Percentiles rank a stretch among this genome's conserved stretches.
These are phyloP conservation scores for Ammodytes marinus DNA, from an alignment of 2,113 vertebrate genomes.

Conservation along the genomic window DNA sequence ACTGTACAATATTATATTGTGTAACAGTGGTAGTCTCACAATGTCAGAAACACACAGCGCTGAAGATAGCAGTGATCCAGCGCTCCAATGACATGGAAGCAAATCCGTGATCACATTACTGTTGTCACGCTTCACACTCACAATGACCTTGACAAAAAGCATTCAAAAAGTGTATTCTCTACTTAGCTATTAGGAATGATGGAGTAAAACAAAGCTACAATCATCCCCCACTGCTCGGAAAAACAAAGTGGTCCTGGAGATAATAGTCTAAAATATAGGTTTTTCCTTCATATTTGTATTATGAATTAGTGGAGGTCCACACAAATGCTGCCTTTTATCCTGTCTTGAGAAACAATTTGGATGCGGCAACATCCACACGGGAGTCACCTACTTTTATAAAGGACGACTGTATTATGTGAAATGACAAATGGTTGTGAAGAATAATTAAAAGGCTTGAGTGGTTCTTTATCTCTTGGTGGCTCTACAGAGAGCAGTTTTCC, in stretches of 20 bases:
- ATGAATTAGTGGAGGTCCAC: not conserved
- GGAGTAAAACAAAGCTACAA: not conserved
- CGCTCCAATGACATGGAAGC: slow-evolving; percentile 15
- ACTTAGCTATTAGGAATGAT: not conserved
- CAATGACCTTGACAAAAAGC: not conserved
- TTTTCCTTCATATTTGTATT: not conserved
- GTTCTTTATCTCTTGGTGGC: slow-evolving; percentile 54
- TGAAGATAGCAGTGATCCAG: slow-evolving; percentile 9
- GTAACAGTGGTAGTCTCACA: slow-evolving; percentile 8
- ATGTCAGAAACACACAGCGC: slow-evolving; percentile 20
- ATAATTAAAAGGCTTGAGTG: slow-evolving; percentile 70
- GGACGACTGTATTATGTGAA: slow-evolving; percentile 19
- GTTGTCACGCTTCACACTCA: not conserved
- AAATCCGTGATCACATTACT: slow-evolving; percentile 6
- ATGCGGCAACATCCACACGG: slow-evolving; percentile 26
- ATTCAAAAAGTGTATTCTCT: not conserved
- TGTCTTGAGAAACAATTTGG: slow-evolving; percentile 35
- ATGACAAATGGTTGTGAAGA: slow-evolving; percentile 56
- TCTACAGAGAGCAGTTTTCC: slow-evolving; percentile 25
- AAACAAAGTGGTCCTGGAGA: not conserved
- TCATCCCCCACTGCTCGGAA: not conserved
- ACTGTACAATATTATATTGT: not conserved
- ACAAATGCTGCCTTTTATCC: slow-evolving; percentile 42
- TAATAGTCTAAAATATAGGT: not conserved
- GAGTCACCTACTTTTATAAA: slow-evolving; percentile 37